Evolutionary conservation across 2,113 vertebrate genomes (phyloP), one percentile per base, ranked within the genome.

Genomic region (Cygnus buccinator): DNA sequence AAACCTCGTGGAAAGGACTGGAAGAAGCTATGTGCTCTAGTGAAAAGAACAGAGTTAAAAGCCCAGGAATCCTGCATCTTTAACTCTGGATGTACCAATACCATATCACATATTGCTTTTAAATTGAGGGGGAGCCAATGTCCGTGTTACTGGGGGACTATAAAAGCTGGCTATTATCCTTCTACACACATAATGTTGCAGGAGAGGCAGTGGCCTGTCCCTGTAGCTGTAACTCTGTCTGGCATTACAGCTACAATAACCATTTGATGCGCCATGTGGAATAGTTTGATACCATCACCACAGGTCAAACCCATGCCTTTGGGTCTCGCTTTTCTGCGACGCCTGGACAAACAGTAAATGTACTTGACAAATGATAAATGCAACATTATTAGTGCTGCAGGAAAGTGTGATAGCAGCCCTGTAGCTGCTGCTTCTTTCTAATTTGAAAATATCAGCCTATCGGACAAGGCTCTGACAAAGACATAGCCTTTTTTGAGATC

Each of bases 261-360:
- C 37, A 86, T 55, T 63, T 84, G 50, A 79, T 31, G 76, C 79
- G 43, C 74, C 57, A 23, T 57, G 23, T 6, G 54, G 61, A 78
- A 77, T 72, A 81, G 94, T 4, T 57, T 7, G 50, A 90, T 71
- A 84, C 93, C 93, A 92, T 97, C 89, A 77, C 11, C 80, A 84
- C 48, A 87, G 81, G 84, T 96, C 81, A 89, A 35, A 89, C 35
- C 48, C 25, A 10, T 43, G 77, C 84, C 70, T 87, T 82, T 78
- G 48, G 29, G 74, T 57, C 62, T 89, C 62, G 33, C 72, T 63
- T 79, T 52, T 23, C 68, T 77, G 81, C 26, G 50, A 84, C 77
- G 70, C 62, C 2, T 2, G 72, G 72, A 87, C 67, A 84, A 90
- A 59, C 0, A 80, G 39, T 48, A 75, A 76, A 82, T 29, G 41